Conservation (phyloP, 2,113 vertebrate genomes). For the Etheostoma spectabile region DNA sequence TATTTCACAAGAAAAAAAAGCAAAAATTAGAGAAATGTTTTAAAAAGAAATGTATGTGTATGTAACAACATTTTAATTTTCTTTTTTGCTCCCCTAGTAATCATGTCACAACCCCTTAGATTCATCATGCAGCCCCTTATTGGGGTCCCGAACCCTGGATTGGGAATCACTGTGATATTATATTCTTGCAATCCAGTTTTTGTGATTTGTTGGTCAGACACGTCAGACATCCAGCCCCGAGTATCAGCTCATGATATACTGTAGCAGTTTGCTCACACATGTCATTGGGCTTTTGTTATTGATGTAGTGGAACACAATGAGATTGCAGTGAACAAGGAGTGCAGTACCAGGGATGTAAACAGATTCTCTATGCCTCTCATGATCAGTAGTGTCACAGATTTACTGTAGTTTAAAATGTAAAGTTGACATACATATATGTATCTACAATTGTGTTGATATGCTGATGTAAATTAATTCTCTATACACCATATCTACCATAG, state of each 20-base stretch:
- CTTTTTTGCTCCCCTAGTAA: neutral
- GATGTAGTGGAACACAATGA: constrained; percentile 11
- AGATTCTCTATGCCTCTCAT: neutral
- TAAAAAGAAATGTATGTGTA: neutral
- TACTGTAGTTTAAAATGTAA: neutral
- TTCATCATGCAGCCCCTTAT: neutral
- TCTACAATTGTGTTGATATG: neutral
- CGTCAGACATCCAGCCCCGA: neutral
- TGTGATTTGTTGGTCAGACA: neutral
- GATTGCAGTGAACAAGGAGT: neutral
- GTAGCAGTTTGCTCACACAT: neutral
- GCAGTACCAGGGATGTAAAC: neutral
- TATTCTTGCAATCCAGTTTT: neutral
- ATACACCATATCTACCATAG: constrained; percentile 3
- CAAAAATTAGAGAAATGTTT: neutral
- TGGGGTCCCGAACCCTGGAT: neutral
- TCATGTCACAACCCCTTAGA: neutral
- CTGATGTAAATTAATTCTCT: neutral
- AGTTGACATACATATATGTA: neutral
- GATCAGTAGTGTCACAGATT: neutral
- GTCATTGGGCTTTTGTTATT: neutral
- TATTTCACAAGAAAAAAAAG: neutral
- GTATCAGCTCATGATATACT: neutral
- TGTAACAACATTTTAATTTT: neutral
- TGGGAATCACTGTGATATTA: neutral